Conservation (phyloP, 30 jellyfish, hydroid and myxozoan genomes). For the Hydractinia symbiolongicarpus region DNA sequence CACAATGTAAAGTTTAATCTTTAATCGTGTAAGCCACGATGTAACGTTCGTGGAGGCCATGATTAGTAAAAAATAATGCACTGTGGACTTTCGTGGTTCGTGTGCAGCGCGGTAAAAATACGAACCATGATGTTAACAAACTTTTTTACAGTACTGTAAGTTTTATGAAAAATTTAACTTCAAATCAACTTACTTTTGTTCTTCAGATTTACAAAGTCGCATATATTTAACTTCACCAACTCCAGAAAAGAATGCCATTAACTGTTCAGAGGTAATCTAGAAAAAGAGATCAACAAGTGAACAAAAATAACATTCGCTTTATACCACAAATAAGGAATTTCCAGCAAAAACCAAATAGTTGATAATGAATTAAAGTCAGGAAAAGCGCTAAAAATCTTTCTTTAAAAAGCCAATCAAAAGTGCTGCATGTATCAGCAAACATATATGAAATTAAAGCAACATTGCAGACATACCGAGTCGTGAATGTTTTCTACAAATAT, state of each 20-base stretch:
- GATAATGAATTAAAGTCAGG: background rate
- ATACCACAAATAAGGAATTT: background rate
- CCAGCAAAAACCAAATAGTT: background rate
- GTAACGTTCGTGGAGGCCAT: too few relatives aligned
- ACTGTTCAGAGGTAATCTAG: constrained; percentile 80
- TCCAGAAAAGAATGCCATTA: constrained; percentile 94
- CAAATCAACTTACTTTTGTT: background rate
- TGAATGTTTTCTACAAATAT: constrained; percentile 67
- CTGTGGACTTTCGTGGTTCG: too few relatives aligned
- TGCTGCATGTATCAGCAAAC: background rate
- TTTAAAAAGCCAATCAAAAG: background rate
- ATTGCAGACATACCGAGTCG: constrained; percentile 39
- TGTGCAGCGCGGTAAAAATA: too few relatives aligned
- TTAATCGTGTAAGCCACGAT: too few relatives aligned
- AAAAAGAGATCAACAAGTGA: background rate
- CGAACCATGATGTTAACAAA: too few relatives aligned
- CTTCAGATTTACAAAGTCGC: constrained; percentile 47
- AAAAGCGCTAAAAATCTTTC: background rate
- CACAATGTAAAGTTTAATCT: too few relatives aligned
- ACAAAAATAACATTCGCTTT: background rate
- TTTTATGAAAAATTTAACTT: background rate
- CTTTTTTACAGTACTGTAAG: too few relatives aligned
- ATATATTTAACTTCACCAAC: constrained; percentile 89
- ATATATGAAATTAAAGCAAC: background rate
- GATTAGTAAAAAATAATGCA: too few relatives aligned